phyloP scores from a whole-genome alignment of 2,797 vertebrate genomes.

The Enteromius mattozi region DNA sequence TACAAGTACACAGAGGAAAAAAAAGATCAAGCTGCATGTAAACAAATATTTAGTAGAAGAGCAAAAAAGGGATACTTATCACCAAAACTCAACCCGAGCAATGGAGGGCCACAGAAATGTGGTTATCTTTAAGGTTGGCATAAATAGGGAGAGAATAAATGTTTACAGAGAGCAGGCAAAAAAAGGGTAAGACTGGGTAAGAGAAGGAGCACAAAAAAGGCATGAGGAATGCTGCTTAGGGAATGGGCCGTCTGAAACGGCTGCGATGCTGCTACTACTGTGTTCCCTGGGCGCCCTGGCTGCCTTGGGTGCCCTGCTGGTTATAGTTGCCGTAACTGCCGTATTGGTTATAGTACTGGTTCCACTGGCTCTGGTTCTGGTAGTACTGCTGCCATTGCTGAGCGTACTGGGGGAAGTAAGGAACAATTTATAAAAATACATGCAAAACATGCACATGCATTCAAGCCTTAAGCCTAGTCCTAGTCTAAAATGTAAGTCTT shows the following conservation, averaged over 20 bases:
- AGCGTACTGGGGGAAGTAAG: slow-evolving; percentile 77
- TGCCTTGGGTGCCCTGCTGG: slow-evolving; percentile 64
- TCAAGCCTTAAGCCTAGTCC: neutral
- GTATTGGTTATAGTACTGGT: slow-evolving; percentile 82
- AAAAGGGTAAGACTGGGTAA: slow-evolving; percentile 37
- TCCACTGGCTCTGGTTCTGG: slow-evolving; percentile 93
- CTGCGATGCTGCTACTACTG: slow-evolving; percentile 67
- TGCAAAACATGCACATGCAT: neutral
- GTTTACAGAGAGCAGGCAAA: slow-evolving; percentile 32
- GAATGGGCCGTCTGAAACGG: slow-evolving; percentile 50
- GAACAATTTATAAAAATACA: neutral
- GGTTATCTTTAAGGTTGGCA: slow-evolving; percentile 47
- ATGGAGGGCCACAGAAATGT: slow-evolving; percentile 42
- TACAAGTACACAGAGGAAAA: slow-evolving; percentile 48
- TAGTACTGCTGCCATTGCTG: slow-evolving; percentile 96
- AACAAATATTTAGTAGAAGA: slow-evolving; percentile 48
- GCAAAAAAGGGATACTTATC: slow-evolving; percentile 47
- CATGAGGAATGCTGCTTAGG: slow-evolving; percentile 54
- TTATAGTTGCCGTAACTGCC: slow-evolving; percentile 66
- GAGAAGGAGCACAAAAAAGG: slow-evolving; percentile 53
- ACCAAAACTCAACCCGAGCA: slow-evolving; percentile 47
- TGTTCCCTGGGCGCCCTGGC: slow-evolving; percentile 73
- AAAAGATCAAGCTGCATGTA: slow-evolving; percentile 46
- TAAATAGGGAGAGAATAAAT: slow-evolving; percentile 32
- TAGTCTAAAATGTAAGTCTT: too few species aligned